A percentile compares a stretch with the other conserved stretches of the same genome.
Evolutionary conservation across 2,888 invertebrate species (phyloP).

Genomic region (Strigamia crassipes): DNA sequence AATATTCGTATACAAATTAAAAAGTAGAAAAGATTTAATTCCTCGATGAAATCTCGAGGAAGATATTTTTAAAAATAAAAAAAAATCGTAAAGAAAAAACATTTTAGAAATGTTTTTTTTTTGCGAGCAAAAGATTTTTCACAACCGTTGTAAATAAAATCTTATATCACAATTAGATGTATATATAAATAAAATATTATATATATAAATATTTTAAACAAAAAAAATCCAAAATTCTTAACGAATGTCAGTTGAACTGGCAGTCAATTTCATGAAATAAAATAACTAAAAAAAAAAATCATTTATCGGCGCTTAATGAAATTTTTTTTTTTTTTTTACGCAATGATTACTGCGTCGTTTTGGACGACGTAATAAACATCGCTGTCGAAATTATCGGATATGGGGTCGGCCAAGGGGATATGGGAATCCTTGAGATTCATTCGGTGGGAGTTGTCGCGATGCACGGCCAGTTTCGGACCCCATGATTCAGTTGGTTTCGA

Average conservation of each 20-base stretch:
- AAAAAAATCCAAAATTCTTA: too few species aligned
- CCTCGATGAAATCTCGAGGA: not conserved
- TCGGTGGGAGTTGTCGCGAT: conserved; percentile 53
- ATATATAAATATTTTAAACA: not conserved
- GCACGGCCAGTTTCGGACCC: conserved; percentile 56
- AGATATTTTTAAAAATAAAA: not conserved
- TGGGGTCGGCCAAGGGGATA: conserved; percentile 47
- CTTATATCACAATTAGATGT: not conserved
- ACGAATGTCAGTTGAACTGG: too few species aligned
- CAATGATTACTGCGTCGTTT: not conserved
- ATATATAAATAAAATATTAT: not conserved
- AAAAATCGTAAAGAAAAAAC: not conserved
- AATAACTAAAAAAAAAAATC: not conserved
- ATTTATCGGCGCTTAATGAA: not conserved
- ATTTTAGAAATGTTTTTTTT: not conserved
- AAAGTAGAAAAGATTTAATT: not conserved
- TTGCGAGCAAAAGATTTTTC: not conserved
- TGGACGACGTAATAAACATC: not conserved
- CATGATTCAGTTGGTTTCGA: conserved; percentile 56
- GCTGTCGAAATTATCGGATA: not conserved
- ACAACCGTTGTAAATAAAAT: not conserved
- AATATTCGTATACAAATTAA: conserved; percentile 5
- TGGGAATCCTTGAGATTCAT: conserved; percentile 55
- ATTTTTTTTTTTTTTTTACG: not conserved
- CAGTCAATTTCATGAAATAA: not conserved